Conservation (phyloP, 2,888 invertebrate species). For the Itoplectis maculator region DNA sequence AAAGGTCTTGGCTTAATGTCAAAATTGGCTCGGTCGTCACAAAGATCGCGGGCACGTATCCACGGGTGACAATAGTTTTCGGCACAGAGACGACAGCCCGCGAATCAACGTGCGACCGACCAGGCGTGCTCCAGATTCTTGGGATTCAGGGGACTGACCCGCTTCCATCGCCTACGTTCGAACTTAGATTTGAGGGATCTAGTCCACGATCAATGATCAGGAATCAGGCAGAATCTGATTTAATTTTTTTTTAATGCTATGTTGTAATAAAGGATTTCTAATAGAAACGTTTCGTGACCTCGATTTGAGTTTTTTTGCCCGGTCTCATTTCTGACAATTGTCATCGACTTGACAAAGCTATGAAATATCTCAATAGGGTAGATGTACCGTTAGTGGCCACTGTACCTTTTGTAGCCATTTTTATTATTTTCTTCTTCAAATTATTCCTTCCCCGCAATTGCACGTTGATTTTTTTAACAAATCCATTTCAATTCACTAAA, state of each 20-base stretch:
- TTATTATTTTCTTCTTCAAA: too few species aligned
- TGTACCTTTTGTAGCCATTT: too few species aligned
- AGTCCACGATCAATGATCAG: conserved; percentile 54
- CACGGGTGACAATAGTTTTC: conserved; percentile 64
- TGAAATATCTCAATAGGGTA: too few species aligned
- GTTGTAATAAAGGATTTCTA: too few species aligned
- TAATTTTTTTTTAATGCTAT: not conserved
- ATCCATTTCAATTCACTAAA: too few species aligned
- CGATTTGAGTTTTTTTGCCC: too few species aligned
- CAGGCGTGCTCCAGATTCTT: conserved; percentile 62
- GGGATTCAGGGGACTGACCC: conserved; percentile 59
- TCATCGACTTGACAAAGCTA: too few species aligned
- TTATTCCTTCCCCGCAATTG: too few species aligned
- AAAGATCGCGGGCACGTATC: conserved; percentile 52
- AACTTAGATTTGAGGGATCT: conserved; percentile 45
- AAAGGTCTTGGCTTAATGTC: conserved; percentile 66
- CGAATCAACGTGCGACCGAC: conserved; percentile 44
- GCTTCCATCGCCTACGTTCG: conserved; percentile 25
- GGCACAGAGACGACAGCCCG: conserved; percentile 45
- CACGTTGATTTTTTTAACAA: too few species aligned
- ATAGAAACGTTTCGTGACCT: too few species aligned
- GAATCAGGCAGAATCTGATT: not conserved
- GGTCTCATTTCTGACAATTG: too few species aligned
- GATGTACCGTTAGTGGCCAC: too few species aligned
- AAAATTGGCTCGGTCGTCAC: conserved; percentile 58